phyloP scores from a whole-genome alignment of 1,140 invertebrate species.

The Dinothrombium tinctorium region DNA sequence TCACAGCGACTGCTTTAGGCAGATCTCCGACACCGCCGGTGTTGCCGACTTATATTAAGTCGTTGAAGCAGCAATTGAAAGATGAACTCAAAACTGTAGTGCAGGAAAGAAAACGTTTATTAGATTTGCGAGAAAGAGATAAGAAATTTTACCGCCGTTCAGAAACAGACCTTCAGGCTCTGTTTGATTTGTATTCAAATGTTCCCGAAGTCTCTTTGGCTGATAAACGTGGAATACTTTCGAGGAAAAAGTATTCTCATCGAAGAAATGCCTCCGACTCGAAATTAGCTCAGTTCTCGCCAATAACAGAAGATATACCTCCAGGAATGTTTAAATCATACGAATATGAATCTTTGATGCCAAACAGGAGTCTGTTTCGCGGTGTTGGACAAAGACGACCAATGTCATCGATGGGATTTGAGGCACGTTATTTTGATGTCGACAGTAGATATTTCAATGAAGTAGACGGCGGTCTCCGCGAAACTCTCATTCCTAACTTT shows the following conservation, averaged over 20 bases:
- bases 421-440: background rate
- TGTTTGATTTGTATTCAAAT: conserved; percentile 1
- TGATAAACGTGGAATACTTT: background rate
- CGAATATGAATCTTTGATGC: conserved; percentile 23
- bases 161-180: conserved; percentile 11
- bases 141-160: conserved; percentile 15
- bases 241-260: background rate
- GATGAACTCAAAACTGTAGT: conserved; percentile 29
- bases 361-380: background rate
- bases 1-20: background rate
- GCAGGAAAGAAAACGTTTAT: conserved; percentile 21
- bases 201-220: background rate
- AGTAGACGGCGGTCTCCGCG: conserved; percentile 3
- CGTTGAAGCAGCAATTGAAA: conserved; percentile 28
- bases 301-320: conserved; percentile 21
- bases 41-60: conserved; percentile 22
- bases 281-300: background rate
- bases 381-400: conserved; percentile 16
- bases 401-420: conserved; percentile 23
- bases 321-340: conserved; percentile 22
- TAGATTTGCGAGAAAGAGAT: conserved; percentile 21
- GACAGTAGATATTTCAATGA: conserved; percentile 14
- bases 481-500: conserved; percentile 4
- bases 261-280: too few relatives aligned
- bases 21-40: background rate